Evolutionary conservation across 1,140 invertebrate genomes (phyloP), one percentile per base, ranked within the genome.

Genomic region (Heliothis virescens): DNA sequence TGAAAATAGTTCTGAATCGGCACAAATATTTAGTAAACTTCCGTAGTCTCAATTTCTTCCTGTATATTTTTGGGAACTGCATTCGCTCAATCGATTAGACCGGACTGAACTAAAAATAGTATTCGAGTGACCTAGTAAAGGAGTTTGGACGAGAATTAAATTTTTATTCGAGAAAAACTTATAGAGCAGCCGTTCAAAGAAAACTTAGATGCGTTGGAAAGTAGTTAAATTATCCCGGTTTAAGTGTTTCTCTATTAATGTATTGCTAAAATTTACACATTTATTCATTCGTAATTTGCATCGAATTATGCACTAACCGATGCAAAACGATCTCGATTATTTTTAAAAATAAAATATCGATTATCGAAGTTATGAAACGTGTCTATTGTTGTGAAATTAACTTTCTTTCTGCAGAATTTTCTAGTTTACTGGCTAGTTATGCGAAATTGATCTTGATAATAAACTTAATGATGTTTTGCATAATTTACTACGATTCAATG

Each of bases 11-110:
- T 41, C 5, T 41, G 34, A 41, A 41, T 41, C 3, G 34, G 34
- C 34, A 41, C 34, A 41, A 41, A 41, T 41, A 41, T 41, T 41
- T 41, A 41, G 34, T 34, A 34, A 34, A 34, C 34, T 34, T 34
- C 34, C 34, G 34, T 34, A 34, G 34, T 34, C 34, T 34, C 34
- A 34, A 34, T 34, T 34, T 53, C 52, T 5, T 53, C 21, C 18
- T 13, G 55, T 87, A 60, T 86, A 87, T 85, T 87, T 69, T 87
- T 69, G 79, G 85, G 78, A 87, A 84, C 79, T 90, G 87, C 89
- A 92, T 89, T 85, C 76, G 81, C 65, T 74, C 74, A 79, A 89
- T 92, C 88, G 91, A 90, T 92, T 81, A 82, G 48, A 81, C 63
- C 82, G 75, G 84, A 83, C 85, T 79, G 77, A 72, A 80, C 84